Evolutionary conservation across 2,888 invertebrate species (phyloP).

Genomic region (Megaustenia siamemsis): DNA sequence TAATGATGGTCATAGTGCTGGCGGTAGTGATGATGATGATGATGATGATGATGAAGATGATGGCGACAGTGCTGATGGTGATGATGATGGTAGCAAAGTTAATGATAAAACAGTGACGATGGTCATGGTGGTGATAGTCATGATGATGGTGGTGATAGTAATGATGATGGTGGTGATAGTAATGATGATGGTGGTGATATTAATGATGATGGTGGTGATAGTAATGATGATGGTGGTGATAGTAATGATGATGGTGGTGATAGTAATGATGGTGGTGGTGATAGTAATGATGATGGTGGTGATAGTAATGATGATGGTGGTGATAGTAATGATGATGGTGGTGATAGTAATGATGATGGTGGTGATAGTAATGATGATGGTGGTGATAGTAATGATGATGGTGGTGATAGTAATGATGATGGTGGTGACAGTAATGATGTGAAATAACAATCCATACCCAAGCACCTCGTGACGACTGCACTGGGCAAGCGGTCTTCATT

Average conservation of each 20-base stretch:
- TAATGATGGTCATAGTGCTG: no score
- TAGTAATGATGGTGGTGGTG: slow-evolving; percentile 17
- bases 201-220: background rate
- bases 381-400: slow-evolving; percentile 19
- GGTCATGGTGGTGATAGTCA: background rate
- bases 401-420: slow-evolving; percentile 6
- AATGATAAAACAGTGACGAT: background rate
- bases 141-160: background rate
- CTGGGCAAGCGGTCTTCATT: no score
- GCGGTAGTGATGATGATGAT: background rate
- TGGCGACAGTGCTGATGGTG: background rate
- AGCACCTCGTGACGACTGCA: no score
- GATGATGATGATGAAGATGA: background rate
- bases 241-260: background rate
- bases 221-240: background rate
- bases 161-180: background rate
- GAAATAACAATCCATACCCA: no score
- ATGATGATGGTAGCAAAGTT: background rate
- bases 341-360: slow-evolving; percentile 24
- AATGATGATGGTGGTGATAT: slow-evolving; percentile 1
- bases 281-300: background rate
- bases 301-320: slow-evolving; percentile 34
- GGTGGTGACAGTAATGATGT: background rate
- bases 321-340: slow-evolving; percentile 28
- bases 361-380: slow-evolving; percentile 25